phyloP scores from a whole-genome alignment of 2,888 invertebrate species.

The Melipona beecheii region DNA sequence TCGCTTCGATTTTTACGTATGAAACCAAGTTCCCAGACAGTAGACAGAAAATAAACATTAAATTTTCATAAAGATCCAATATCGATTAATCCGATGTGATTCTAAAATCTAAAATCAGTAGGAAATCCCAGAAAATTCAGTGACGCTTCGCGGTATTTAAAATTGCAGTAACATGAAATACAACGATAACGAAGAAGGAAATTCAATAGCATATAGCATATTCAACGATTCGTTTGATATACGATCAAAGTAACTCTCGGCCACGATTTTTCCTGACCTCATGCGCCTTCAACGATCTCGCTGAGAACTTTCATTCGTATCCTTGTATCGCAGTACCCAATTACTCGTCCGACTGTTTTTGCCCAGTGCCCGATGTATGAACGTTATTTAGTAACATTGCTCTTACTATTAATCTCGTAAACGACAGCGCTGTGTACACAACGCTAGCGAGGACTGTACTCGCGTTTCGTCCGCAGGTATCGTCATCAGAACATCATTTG shows the following conservation, averaged over 20 bases:
- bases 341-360: conserved; percentile 34
- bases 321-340: conserved; percentile 33
- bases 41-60: background rate
- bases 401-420: conserved; percentile 64
- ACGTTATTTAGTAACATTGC: conserved; percentile 57
- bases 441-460: conserved; percentile 46
- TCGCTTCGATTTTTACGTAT: background rate
- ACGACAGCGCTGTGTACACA: conserved; percentile 42
- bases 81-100: background rate
- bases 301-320: conserved; percentile 31
- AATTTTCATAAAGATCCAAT: background rate
- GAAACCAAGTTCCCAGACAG: background rate
- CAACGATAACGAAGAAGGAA: background rate
- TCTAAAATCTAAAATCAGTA: too few species aligned
- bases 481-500: background rate
- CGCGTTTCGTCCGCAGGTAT: background rate
- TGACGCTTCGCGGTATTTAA: background rate
- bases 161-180: background rate
- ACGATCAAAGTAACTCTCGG: background rate
- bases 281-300: conserved; percentile 6
- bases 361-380: conserved; percentile 33
- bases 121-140: background rate
- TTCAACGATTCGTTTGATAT: background rate
- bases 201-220: background rate
- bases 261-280: conserved; percentile 11